phyloP scores from a whole-genome alignment of 1,140 invertebrate genomes.

The Hyphantria cunea region DNA sequence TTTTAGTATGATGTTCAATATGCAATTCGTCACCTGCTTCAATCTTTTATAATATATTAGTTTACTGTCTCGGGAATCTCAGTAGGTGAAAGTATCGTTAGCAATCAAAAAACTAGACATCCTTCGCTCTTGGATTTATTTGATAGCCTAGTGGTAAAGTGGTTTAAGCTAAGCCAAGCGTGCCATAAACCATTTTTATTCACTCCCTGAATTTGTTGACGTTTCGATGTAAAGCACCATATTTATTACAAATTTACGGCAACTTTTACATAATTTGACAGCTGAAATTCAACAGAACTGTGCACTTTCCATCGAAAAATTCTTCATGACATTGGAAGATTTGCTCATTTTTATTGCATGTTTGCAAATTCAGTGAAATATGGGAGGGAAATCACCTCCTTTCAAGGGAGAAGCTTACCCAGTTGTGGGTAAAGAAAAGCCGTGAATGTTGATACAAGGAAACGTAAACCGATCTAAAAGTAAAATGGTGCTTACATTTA shows the following conservation, averaged over 20 bases:
- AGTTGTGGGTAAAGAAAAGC: no score
- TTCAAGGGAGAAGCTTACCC: no score
- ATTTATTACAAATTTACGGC: background rate
- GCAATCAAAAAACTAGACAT: conserved; percentile 2
- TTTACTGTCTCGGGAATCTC: no score
- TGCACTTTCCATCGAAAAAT: background rate
- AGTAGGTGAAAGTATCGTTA: conserved; percentile 6
- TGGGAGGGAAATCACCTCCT: no score
- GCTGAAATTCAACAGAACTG: conserved; percentile 1
- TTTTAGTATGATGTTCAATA: no score
- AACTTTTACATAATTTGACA: conserved; percentile 8
- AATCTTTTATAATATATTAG: no score
- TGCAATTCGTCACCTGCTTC: no score
- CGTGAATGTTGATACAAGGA: no score
- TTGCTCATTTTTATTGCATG: no score
- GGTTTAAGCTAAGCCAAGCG: background rate
- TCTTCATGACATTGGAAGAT: background rate
- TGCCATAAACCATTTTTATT: conserved; percentile 3
- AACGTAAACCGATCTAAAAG: no score
- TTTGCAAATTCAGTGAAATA: no score
- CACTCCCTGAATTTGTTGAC: background rate
- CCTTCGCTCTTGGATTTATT: conserved; percentile 6
- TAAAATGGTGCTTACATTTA: no score
- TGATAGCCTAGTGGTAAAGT: background rate
- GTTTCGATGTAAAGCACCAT: background rate